These are phyloP conservation scores for Etia nguti DNA, from an alignment of 2,113 vertebrate genomes.

Conservation along the genomic window DNA sequence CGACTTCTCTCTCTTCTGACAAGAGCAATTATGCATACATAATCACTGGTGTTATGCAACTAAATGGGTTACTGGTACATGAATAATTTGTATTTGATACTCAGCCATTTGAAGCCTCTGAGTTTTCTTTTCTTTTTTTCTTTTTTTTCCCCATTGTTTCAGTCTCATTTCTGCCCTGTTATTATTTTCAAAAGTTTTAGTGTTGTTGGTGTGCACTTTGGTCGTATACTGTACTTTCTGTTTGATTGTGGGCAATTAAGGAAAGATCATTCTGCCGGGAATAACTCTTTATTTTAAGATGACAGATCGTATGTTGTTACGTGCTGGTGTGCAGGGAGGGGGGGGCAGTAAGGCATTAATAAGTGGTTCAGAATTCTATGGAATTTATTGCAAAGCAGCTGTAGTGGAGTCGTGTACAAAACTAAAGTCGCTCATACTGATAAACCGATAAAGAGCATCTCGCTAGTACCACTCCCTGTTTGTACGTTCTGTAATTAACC, in stretches of 20 bases:
- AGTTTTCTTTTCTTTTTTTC: background rate
- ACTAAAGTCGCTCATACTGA: background rate
- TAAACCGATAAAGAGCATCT: background rate
- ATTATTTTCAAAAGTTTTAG: background rate
- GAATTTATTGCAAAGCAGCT: background rate
- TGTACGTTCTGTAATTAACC: background rate
- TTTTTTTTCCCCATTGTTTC: background rate
- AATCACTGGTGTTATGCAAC: constrained; percentile 65
- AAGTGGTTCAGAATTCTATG: background rate
- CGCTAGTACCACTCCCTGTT: background rate
- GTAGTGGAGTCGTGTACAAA: background rate
- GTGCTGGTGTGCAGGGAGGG: background rate
- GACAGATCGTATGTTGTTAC: background rate
- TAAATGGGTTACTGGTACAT: constrained; percentile 71
- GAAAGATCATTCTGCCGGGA: background rate
- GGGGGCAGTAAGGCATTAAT: background rate
- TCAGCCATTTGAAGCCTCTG: constrained; percentile 20
- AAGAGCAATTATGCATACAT: constrained; percentile 64
- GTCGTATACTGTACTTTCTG: background rate
- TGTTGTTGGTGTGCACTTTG: background rate
- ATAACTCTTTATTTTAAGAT: background rate
- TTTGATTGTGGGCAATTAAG: background rate
- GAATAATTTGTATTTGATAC: constrained; percentile 65
- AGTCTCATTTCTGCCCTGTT: background rate
- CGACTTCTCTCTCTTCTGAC: constrained; percentile 42